phyloP scores from a whole-genome alignment of 2,888 invertebrate species.

The Galerucella calmariensis region DNA sequence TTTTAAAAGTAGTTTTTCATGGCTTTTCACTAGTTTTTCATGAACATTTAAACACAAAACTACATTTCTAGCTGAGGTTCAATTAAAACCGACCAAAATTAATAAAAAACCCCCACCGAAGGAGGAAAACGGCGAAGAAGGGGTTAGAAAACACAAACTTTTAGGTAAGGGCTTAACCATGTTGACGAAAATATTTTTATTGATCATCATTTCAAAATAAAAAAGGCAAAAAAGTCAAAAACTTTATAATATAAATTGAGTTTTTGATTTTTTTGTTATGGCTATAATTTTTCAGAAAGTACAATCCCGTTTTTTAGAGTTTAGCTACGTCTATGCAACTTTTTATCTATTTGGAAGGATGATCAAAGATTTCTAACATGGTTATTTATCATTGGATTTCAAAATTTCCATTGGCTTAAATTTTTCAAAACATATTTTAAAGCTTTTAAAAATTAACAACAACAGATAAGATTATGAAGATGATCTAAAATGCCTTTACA shows the following conservation, averaged over 20 bases:
- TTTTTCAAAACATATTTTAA: not conserved
- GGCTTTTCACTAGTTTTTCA: constrained; percentile 1
- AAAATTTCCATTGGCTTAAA: not conserved
- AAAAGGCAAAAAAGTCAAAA: not conserved
- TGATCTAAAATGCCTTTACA: not conserved
- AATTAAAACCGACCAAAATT: constrained; percentile 53
- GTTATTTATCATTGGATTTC: not conserved
- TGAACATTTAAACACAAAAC: constrained; percentile 22
- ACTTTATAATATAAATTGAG: not conserved
- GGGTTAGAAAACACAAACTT: constrained; percentile 57
- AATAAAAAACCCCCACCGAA: constrained; percentile 55
- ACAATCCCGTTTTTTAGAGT: too few species aligned
- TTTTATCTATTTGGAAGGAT: not conserved
- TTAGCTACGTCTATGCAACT: not conserved
- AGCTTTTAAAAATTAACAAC: not conserved
- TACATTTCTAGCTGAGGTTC: constrained; percentile 52
- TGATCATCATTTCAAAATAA: not conserved
- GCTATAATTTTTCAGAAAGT: too few species aligned
- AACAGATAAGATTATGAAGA: too few species aligned
- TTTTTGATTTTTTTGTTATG: too few species aligned
- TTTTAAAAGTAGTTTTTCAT: not conserved
- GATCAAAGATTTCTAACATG: not conserved
- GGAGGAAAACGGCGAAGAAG: constrained; percentile 58
- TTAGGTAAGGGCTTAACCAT: constrained; percentile 48
- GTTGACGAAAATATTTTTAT: not conserved